Evolutionary conservation across 1,140 invertebrate genomes (phyloP), one percentile per base, ranked within the genome.

Genomic region (Leptinotarsa undecemlineata): DNA sequence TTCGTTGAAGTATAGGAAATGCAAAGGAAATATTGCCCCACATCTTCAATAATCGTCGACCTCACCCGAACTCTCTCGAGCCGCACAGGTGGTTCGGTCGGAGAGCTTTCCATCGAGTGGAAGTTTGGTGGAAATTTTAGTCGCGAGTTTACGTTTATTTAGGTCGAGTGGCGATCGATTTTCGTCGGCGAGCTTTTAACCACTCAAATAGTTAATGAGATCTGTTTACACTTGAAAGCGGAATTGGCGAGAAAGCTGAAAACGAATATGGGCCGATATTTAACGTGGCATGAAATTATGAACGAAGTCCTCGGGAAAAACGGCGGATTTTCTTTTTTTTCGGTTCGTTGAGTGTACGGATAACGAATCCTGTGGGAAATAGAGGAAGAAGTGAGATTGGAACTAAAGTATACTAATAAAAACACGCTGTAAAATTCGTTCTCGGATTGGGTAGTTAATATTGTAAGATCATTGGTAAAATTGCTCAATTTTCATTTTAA

Each of bases 101-200:
- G 42, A 19, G 33, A 20, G 67, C 17, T 26, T 19, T 48, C 33
- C 67, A 68, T 26, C 67, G 67, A n/a, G 26, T 20, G 68, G 48
- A n/a, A 48, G n/a, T 57, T 70, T 70, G 47, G 23, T 15, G 19
- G 51, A 57, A 64, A 64, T 70, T 20, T 68, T 33, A 68, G 67
- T 68, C 15, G 15, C 26, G 47, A 70, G 51, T 60, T 51, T 70
- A 70, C 68, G 68, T 57, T 51, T 70, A 70, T 70, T 57, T 70
- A 26, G 68, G 68, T 70, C 47, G 67, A 70, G 68, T 70, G 68
- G 51, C 48, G 6, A 70, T 70, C 68, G 68, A 70, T 70, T 48
- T 48, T 70, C 48, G 47, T 17, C 63, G 63, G 26, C 20, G 15
- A 42, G 33, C 33, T 42, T 20, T 20, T 64, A 21, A 20, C 63